Base-by-base conservation (phyloP, 2,888 invertebrate species). In the Xestia sexstrigata region DNA sequence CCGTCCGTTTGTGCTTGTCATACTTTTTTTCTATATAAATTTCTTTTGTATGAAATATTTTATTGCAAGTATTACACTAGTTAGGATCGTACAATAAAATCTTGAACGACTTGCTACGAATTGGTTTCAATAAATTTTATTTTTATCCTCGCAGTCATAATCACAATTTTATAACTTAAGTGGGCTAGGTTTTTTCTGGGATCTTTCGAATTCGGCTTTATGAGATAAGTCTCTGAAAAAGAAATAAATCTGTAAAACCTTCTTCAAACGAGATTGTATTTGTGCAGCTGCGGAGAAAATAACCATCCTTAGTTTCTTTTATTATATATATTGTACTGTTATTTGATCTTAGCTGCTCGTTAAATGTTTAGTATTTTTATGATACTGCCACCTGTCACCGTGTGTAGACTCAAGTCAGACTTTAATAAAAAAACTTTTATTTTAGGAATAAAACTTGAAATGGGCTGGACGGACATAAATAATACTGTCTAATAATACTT, bases 31-130 rank as follows among this genome's bases (percentile, higher is more conserved):
- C 71, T 49, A 73, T 76, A 89, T 85, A 80, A 78, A 85, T 79
- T 82, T 88, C 79, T 87, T 91, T 90, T 90, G 89, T 87, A 74
- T 71, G 85, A 79, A 83, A 83, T 88, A 87, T 88, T 89, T 88
- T 89, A 85, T 85, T 78, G 72, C 85, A 75, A 82, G 87, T 75
- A 85, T 85, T 85, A 88, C 82, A 74, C 83, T 80, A 75, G 84
- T 84, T 84, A 84, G 76, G 75, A 52, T 23, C 63, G 70, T 60
- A 60, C 76, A 76, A 82, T 82, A 89, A 85, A 87, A 83, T 62
- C 63, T 47, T 66, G 47, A 79, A 81, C 66, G 75, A 73, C 76
- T 75, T 45, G 83, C 70, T 63, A 75, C 71, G 76, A 85, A 85
- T 85, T 72, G 84, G 76, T 75, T 80, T 83, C 78, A 88, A 87